Evolutionary conservation across 2,797 vertebrate genomes (phyloP).

Genomic region (Podarcis lilfordi): DNA sequence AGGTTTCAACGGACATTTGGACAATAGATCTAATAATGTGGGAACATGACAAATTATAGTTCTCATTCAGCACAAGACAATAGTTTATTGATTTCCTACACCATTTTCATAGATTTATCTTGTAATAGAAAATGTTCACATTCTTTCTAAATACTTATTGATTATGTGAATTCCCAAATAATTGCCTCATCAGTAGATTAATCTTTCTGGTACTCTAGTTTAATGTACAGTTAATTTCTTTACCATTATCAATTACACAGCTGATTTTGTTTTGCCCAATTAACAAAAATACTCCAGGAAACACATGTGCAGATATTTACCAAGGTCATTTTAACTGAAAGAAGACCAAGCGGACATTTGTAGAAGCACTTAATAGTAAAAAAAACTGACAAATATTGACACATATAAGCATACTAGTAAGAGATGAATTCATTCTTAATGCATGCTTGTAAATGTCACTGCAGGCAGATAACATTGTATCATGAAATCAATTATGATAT

Average conservation of each 20-base stretch:
- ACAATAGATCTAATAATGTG: constrained; percentile 1
- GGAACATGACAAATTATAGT: constrained; percentile 14
- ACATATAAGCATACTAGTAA: not conserved
- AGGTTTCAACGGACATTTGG: not conserved
- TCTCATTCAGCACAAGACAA: not conserved
- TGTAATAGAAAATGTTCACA: not conserved
- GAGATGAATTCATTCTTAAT: not conserved
- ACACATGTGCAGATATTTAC: constrained; percentile 16
- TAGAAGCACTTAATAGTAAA: not conserved
- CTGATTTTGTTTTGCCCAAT: not conserved
- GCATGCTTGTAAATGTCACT: not conserved
- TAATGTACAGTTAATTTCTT: constrained; percentile 17
- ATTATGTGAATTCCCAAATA: constrained; percentile 12
- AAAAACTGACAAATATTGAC: not conserved
- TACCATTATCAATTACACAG: not conserved
- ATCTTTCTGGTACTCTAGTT: constrained; percentile 7
- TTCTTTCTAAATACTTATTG: constrained; percentile 26
- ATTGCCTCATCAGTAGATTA: constrained; percentile 16
- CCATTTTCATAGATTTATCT: constrained; percentile 18
- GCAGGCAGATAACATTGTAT: not conserved
- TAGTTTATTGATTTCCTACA: not conserved
- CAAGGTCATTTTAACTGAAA: constrained; percentile 10
- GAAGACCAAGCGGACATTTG: not conserved
- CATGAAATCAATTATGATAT: not conserved
- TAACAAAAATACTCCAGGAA: constrained; percentile 7